These are phyloP conservation scores for Neoitamus cyanurus DNA, from an alignment of 2,888 invertebrate species.

Conservation along the genomic window DNA sequence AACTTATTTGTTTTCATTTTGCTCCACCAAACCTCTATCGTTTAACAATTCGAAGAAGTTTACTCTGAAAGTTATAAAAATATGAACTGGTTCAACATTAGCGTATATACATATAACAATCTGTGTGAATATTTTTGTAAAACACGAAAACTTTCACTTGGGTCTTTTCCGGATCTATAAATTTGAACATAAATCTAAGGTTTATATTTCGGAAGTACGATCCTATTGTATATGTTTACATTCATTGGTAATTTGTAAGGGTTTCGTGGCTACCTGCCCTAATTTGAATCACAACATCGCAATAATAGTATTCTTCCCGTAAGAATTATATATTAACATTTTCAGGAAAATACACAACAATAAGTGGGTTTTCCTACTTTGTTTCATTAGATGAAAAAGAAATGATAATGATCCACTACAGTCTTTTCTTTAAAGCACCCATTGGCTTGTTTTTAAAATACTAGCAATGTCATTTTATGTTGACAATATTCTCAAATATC, in stretches of 20 bases:
- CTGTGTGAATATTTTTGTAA: background rate
- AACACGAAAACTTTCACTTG: background rate
- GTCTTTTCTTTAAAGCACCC: background rate
- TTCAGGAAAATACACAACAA: background rate
- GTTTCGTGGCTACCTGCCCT: background rate
- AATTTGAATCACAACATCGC: background rate
- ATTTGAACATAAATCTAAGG: background rate
- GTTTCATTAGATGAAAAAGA: background rate
- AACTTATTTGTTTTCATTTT: background rate
- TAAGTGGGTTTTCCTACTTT: background rate
- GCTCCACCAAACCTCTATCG: background rate
- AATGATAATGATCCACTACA: background rate
- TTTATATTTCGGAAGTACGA: background rate
- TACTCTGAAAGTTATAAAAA: background rate
- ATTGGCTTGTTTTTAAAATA: background rate
- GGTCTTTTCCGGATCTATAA: background rate
- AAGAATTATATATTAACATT: background rate
- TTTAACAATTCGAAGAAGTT: background rate
- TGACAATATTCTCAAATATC: background rate
- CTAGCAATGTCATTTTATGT: background rate
- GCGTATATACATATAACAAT: background rate
- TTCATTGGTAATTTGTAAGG: background rate
- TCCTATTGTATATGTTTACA: no score
- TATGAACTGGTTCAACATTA: background rate
- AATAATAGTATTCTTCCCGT: background rate